phyloP scores from a whole-genome alignment of 2,797 vertebrate species.

The Kryptopterus vitreolus region DNA sequence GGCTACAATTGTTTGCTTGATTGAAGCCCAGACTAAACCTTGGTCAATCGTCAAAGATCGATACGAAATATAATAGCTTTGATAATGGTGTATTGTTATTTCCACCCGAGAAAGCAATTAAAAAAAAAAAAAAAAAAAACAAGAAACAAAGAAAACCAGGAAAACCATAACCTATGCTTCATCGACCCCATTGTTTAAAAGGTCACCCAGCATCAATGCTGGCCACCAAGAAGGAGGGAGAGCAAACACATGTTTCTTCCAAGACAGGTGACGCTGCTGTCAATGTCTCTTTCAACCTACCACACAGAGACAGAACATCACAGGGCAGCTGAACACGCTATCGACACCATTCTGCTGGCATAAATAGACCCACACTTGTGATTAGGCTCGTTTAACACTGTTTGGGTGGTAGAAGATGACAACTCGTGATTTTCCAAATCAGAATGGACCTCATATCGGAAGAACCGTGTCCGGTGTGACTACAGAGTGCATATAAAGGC shows the following conservation, averaged over 20 bases:
- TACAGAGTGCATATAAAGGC: neutral
- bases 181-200: neutral
- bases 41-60: neutral
- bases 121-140: neutral
- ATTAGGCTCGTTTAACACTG: conserved; percentile 5
- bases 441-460: too few species aligned
- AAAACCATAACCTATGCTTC: neutral
- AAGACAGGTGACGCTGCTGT: conserved; percentile 12
- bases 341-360: neutral
- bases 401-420: neutral
- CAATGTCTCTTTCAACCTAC: neutral
- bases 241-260: conserved; percentile 1
- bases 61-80: neutral
- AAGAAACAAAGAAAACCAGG: neutral
- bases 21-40: neutral
- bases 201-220: neutral
- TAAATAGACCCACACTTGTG: neutral
- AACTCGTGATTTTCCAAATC: neutral
- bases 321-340: neutral
- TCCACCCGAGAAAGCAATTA: neutral
- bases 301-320: neutral
- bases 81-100: neutral
- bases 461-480: neutral
- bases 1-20: neutral
- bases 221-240: neutral